Evolutionary conservation across 1,140 invertebrate species (phyloP), one percentile per base, ranked within the genome.

Genomic region (Cardiocondyla obscurior): DNA sequence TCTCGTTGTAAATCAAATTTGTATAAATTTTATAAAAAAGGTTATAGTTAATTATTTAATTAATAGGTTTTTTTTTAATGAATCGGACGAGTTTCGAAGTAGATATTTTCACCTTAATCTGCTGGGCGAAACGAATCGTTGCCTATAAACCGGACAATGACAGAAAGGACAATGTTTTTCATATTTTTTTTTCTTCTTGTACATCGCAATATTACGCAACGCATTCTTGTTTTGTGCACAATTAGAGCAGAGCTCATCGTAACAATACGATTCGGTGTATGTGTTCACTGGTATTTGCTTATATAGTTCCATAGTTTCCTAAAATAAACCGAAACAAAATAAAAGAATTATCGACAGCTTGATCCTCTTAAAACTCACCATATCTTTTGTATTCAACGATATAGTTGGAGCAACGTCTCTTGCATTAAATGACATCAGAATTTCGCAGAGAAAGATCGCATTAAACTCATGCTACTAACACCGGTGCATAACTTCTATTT

Each of bases 131-230:
- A 67, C 77, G 19, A 72, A 49, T 51, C 58, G 87, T 39, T n/a
- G 39, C 0, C 49, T 25, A 2, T 90, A 74, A 0, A 36, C 49
- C 0, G 62, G 77, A 14, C 85, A 83, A 8, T 84, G 76, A 22
- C 90, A 90, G 8, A 84, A 87, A 0, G 86, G 85, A 39, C 88
- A 90, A 39, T 87, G 88, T 16, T 70, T 88, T 36, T 57, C n/a
- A 22, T 67, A 82, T 14, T n/a, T 39, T 5, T 69, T 64, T 36
- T 28, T 67, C 19, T 49, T 83, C n/a, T 57, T 86, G 28, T 58
- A 64, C n/a, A 70, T 67, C 30, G 7, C 57, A 0, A 65, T 51
- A 1, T 77, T 22, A 3, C 44, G 44, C 44, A 33, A 8, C 1
- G 36, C 33, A 0, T 72, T 16, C 4, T 89, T n/a, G 3, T 62